Percentiles rank a stretch among this genome's conserved stretches.
phyloP scores from a whole-genome alignment of 1,140 invertebrate species.

The Contarinia nasturtii region DNA sequence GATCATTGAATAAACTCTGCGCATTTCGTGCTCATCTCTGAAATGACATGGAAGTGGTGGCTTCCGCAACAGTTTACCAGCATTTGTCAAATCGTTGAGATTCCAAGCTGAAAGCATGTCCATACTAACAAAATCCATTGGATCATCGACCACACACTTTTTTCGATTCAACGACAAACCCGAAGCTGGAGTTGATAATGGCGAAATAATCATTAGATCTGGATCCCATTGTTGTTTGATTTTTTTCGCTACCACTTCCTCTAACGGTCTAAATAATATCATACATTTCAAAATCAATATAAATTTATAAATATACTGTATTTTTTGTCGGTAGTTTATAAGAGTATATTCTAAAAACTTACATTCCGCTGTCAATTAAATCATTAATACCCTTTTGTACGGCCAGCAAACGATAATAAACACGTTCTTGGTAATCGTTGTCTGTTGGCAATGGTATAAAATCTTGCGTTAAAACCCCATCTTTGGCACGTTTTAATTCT shows the following conservation, averaged over 20 bases:
- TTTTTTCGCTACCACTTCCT: slow-evolving; percentile 14
- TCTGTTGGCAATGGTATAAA: slow-evolving; percentile 44
- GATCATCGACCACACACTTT: slow-evolving; percentile 11
- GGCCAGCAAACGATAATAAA: slow-evolving; percentile 52
- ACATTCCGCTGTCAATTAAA: slow-evolving; percentile 9
- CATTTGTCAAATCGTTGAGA: slow-evolving; percentile 33
- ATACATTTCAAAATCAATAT: no score
- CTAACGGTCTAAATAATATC: slow-evolving; percentile 7
- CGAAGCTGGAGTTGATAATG: slow-evolving; percentile 1
- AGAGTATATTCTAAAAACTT: no score
- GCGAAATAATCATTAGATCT: slow-evolving; percentile 2
- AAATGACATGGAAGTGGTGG: slow-evolving; percentile 31
- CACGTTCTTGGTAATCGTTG: slow-evolving; percentile 45
- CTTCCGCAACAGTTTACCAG: slow-evolving; percentile 32
- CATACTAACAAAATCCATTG: slow-evolving; percentile 9
- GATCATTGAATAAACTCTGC: slow-evolving; percentile 50
- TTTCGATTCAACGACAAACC: neutral
- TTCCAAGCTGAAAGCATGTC: slow-evolving; percentile 21
- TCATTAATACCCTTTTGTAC: slow-evolving; percentile 32
- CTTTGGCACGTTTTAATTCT: slow-evolving; percentile 9
- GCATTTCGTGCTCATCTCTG: slow-evolving; percentile 54
- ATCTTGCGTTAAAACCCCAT: slow-evolving; percentile 6
- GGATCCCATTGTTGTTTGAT: slow-evolving; percentile 16
- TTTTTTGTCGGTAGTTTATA: no score
- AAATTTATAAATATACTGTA: no score